Evolutionary conservation across 2,113 vertebrate species (phyloP).

Genomic region (Periophthalmus modestus): DNA sequence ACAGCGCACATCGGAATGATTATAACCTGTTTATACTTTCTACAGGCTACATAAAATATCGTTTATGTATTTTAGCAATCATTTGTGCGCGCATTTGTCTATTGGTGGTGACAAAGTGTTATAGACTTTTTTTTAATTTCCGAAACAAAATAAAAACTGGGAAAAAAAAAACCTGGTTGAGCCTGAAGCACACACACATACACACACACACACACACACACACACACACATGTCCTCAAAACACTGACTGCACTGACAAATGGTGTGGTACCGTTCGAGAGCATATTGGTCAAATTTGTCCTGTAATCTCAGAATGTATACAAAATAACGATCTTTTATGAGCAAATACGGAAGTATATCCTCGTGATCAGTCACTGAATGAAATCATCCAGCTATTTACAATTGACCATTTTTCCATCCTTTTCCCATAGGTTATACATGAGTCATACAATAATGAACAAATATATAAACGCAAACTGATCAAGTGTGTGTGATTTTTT

Average conservation of each 20-base stretch:
- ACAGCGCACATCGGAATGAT: neutral
- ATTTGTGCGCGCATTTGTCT: no score
- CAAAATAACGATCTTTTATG: no score
- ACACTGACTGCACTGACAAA: no score
- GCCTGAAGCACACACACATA: neutral
- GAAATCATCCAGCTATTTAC: no score
- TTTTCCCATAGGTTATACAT: neutral
- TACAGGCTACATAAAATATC: no score
- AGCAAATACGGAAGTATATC: no score
- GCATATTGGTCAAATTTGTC: neutral
- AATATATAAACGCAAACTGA: neutral
- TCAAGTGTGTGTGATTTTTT: neutral
- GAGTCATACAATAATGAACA: neutral
- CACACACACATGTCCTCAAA: neutral
- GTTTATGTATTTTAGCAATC: no score
- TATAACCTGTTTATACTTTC: neutral
- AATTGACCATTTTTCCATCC: neutral
- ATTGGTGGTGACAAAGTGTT: no score
- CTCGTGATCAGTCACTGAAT: no score
- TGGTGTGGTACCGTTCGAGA: neutral
- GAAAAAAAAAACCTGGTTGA: neutral
- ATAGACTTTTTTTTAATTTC: no score
- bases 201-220: neutral
- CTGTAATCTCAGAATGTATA: no score
- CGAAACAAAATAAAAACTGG: no score